Percentiles rank a stretch among this genome's conserved stretches.
These are phyloP conservation scores for Scrobipalpa atriplicella DNA, from an alignment of 2,888 invertebrate species.

Conservation along the genomic window DNA sequence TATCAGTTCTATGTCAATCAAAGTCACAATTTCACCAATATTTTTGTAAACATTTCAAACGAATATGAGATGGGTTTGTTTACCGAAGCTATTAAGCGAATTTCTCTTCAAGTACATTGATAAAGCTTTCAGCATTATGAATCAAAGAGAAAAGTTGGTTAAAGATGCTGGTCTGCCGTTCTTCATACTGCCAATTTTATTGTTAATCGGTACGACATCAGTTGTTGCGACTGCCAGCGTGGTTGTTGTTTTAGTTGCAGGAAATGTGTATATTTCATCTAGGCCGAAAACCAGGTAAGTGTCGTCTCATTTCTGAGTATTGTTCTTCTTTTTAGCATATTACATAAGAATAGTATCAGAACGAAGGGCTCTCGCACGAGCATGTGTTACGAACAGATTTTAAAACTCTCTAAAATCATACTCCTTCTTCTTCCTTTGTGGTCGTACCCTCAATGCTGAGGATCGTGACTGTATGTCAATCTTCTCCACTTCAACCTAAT, in stretches of 20 bases:
- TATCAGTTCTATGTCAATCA: too few relatives aligned
- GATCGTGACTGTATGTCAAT: too few relatives aligned
- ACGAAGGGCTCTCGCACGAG: too few relatives aligned
- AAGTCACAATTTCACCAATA: too few relatives aligned
- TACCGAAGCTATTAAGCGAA: not conserved
- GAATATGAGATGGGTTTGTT: not conserved
- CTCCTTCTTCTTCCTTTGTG: too few relatives aligned
- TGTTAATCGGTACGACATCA: conserved; percentile 1
- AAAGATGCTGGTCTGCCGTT: not conserved
- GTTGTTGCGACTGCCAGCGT: not conserved
- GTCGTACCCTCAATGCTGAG: too few relatives aligned
- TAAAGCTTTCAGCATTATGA: not conserved
- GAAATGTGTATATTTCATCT: not conserved
- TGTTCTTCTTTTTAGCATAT: too few relatives aligned
- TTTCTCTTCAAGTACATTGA: not conserved
- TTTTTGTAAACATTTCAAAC: not conserved
- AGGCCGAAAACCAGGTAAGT: conserved; percentile 13
- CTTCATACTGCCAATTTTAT: not conserved
- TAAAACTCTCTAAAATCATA: too few relatives aligned
- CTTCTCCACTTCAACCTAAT: too few relatives aligned
- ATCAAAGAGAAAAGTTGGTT: not conserved
- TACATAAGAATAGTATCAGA: too few relatives aligned
- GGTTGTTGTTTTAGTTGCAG: not conserved
- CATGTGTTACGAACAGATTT: too few relatives aligned
- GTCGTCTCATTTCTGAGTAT: not conserved